Conservation (phyloP, 2,888 invertebrate genomes). For the Tetheella fluctuosa region DNA sequence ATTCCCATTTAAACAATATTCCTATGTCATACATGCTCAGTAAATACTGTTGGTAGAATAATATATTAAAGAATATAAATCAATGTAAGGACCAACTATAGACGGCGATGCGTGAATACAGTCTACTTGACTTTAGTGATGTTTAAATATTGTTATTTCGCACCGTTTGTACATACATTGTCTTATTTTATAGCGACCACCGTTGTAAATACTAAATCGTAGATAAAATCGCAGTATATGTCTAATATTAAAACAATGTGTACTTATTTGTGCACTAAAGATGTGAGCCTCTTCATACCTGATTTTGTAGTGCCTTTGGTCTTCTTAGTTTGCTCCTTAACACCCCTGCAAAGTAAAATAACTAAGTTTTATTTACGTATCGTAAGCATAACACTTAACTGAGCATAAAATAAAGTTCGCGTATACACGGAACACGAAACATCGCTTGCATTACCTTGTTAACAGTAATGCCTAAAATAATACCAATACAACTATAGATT, state of each 20-base stretch:
- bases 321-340: slow-evolving; percentile 79
- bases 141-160: not conserved
- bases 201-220: slow-evolving; percentile 34
- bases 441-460: too few relatives aligned
- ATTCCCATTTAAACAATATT: not conserved
- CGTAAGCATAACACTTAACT: too few relatives aligned
- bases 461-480: too few relatives aligned
- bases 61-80: not conserved
- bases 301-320: slow-evolving; percentile 74
- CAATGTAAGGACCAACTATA: not conserved
- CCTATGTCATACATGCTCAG: not conserved
- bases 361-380: too few relatives aligned
- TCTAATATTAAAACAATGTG: slow-evolving; percentile 36
- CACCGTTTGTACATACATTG: slow-evolving; percentile 3
- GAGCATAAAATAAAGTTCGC: too few relatives aligned
- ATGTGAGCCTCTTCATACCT: slow-evolving; percentile 71
- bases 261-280: slow-evolving; percentile 76
- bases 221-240: slow-evolving; percentile 32
- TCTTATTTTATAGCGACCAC: slow-evolving; percentile 25
- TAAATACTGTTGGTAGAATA: not conserved
- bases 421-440: too few relatives aligned
- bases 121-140: slow-evolving; percentile 7
- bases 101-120: not conserved
- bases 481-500: too few relatives aligned
- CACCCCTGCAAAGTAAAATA: slow-evolving; percentile 64